These are phyloP conservation scores for Phylloscopus trochilus DNA, from an alignment of 2,113 vertebrate species.

Conservation along the genomic window DNA sequence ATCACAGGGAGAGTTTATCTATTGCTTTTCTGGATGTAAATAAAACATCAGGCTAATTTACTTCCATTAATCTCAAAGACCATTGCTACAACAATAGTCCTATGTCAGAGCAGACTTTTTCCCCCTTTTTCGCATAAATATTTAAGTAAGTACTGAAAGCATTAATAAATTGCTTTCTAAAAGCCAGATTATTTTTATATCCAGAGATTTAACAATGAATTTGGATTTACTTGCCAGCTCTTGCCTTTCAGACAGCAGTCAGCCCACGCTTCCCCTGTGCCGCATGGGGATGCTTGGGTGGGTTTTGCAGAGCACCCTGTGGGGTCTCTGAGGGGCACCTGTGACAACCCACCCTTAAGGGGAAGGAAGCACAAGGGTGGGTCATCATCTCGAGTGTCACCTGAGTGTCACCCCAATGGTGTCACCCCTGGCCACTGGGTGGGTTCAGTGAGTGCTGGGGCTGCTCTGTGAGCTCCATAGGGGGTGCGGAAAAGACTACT, in stretches of 20 bases:
- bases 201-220: conserved; percentile 4
- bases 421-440: too few species aligned
- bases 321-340: background rate
- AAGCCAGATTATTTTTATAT: conserved; percentile 33
- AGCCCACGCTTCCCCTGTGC: background rate
- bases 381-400: background rate
- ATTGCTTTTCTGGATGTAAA: conserved; percentile 49
- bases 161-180: conserved; percentile 59
- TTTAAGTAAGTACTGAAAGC: conserved; percentile 31
- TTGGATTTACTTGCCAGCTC: conserved; percentile 1
- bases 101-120: background rate
- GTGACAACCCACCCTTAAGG: background rate
- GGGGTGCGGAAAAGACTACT: background rate
- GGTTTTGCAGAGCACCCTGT: background rate
- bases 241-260: background rate
- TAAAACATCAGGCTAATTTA: conserved; percentile 60
- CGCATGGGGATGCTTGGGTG: background rate
- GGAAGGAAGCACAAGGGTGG: background rate
- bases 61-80: conserved; percentile 58
- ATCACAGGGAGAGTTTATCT: conserved; percentile 50
- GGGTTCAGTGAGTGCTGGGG: background rate
- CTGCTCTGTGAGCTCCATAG: fast-evolving
- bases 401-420: background rate
- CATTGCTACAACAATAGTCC: background rate
- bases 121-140: background rate